phyloP scores from a whole-genome alignment of 2,797 vertebrate species.

The Enteromius afrohamiltoni region DNA sequence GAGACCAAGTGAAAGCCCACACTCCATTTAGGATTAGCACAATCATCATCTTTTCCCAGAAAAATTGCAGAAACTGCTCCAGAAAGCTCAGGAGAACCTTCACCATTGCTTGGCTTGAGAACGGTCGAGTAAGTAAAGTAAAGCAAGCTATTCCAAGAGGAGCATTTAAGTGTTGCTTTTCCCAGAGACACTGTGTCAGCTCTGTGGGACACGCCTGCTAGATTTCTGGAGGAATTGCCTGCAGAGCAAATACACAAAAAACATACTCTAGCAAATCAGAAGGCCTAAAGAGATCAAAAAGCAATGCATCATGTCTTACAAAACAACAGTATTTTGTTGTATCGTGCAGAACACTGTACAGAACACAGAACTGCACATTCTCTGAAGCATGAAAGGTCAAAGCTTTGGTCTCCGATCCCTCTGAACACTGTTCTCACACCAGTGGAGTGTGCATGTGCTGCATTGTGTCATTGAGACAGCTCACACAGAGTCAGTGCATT shows the following conservation, averaged over 20 bases:
- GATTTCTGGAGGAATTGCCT: conserved; percentile 38
- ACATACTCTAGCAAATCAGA: conserved; percentile 26
- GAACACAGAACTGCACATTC: conserved; percentile 47
- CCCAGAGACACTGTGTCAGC: conserved; percentile 40
- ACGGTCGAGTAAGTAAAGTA: conserved; percentile 22
- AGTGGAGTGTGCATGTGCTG: not conserved
- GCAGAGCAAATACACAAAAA: conserved; percentile 19
- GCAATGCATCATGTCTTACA: conserved; percentile 46
- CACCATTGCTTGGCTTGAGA: conserved; percentile 9
- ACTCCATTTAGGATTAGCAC: not conserved
- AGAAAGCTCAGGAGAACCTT: conserved; percentile 12
- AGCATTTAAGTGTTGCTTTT: conserved; percentile 44
- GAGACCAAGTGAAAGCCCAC: not conserved
- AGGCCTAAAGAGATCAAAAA: conserved; percentile 34
- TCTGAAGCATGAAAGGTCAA: conserved; percentile 36
- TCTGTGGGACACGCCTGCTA: conserved; percentile 41
- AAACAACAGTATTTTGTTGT: conserved; percentile 48
- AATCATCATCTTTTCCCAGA: not conserved
- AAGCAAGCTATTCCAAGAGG: conserved; percentile 27
- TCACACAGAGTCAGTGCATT: not conserved
- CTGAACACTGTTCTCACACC: conserved; percentile 32
- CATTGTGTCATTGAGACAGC: too few relatives aligned
- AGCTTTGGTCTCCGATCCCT: conserved; percentile 31
- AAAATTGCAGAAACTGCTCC: not conserved
- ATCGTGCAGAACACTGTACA: conserved; percentile 23